phyloP scores from a whole-genome alignment of 2,797 vertebrate genomes.

The Pteronotus mesoamericanus region DNA sequence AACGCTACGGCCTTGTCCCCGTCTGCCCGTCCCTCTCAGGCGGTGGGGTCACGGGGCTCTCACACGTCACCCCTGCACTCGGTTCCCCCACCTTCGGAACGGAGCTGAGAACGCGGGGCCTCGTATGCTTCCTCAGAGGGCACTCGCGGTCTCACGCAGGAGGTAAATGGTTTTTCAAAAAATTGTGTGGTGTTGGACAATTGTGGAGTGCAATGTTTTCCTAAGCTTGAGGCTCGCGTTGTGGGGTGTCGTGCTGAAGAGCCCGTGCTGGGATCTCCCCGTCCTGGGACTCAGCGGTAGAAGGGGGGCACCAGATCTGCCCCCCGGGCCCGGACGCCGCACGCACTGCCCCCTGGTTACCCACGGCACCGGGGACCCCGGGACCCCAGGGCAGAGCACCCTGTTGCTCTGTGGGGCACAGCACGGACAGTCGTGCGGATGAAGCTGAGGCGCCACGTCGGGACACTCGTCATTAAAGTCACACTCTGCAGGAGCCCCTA shows the following conservation, averaged over 20 bases:
- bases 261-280: neutral
- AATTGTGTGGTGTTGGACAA: too few species aligned
- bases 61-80: neutral
- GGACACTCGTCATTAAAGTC: neutral
- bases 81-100: neutral
- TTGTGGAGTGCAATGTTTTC: too few species aligned
- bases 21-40: neutral
- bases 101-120: accelerated
- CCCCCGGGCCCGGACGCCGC: neutral
- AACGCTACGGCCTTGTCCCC: neutral
- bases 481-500: neutral
- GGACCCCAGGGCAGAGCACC: neutral
- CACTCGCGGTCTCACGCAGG: neutral
- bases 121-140: accelerated
- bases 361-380: neutral
- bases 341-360: too few species aligned
- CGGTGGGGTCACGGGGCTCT: accelerated
- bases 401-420: neutral
- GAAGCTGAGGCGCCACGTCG: neutral
- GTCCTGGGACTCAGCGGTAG: neutral
- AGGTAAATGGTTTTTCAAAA: neutral
- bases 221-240: neutral
- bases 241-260: neutral
- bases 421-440: neutral
- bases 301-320: neutral